Evolutionary conservation across 2,797 vertebrate genomes (phyloP).

Genomic region (Propithecus perrieri): DNA sequence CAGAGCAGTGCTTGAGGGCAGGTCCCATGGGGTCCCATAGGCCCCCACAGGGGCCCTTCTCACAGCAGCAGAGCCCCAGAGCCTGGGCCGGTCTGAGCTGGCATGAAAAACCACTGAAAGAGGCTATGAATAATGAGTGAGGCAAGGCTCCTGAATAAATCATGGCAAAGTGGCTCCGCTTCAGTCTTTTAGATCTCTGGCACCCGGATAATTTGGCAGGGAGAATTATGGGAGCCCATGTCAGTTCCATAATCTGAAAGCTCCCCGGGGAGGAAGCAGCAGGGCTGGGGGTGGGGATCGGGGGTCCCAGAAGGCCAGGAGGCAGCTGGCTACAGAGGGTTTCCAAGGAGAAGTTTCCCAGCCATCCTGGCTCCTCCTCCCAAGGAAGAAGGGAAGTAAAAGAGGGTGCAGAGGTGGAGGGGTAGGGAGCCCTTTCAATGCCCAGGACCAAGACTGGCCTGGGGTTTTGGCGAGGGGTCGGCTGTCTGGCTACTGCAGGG

Average conservation of each 20-base stretch:
- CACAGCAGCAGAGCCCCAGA: neutral
- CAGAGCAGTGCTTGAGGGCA: neutral
- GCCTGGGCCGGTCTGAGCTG: neutral
- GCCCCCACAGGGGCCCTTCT: neutral
- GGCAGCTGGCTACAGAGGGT: neutral
- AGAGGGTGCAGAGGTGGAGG: too few relatives aligned
- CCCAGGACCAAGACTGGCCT: neutral
- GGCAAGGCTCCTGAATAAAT: constrained; percentile 35
- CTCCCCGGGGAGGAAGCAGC: accelerated
- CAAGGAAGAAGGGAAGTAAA: too few relatives aligned
- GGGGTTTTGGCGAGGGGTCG: neutral
- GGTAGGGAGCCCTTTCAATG: accelerated
- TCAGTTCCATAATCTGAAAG: neutral
- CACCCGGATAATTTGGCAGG: neutral
- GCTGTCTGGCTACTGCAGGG: neutral
- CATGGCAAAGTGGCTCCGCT: neutral
- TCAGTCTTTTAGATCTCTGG: neutral
- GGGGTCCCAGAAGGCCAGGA: neutral
- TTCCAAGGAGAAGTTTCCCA: neutral
- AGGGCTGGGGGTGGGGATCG: neutral
- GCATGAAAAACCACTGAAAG: neutral
- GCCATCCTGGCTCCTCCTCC: neutral
- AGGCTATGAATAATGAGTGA: constrained; percentile 1
- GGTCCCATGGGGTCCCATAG: neutral
- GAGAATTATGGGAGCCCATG: neutral